phyloP scores from a whole-genome alignment of 1,140 invertebrate genomes.

The Popillia japonica region DNA sequence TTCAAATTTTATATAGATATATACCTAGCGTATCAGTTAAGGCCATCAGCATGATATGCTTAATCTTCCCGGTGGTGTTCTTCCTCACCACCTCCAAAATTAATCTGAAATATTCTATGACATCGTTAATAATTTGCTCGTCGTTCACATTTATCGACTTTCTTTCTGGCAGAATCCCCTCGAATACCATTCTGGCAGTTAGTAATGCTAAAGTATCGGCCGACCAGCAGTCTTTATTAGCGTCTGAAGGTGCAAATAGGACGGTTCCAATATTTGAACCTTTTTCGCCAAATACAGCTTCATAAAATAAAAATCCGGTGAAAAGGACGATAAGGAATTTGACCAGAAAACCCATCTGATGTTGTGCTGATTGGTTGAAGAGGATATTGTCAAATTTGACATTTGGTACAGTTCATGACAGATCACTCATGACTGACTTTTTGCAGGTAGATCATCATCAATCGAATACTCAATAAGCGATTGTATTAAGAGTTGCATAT shows the following conservation, averaged over 20 bases:
- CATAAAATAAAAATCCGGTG: background rate
- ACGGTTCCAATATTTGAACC: slow-evolving; percentile 52
- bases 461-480: no score
- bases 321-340: slow-evolving; percentile 7
- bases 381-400: background rate
- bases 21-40: slow-evolving; percentile 63
- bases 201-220: slow-evolving; percentile 61
- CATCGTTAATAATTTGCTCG: slow-evolving; percentile 59
- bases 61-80: slow-evolving; percentile 60
- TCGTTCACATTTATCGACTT: slow-evolving; percentile 59
- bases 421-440: no score
- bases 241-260: slow-evolving; percentile 60
- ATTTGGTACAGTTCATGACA: no score
- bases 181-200: slow-evolving; percentile 60
- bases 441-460: no score
- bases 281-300: background rate
- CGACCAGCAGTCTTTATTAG: slow-evolving; percentile 61
- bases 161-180: slow-evolving; percentile 58
- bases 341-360: background rate
- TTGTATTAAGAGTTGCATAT: no score
- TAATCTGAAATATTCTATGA: slow-evolving; percentile 64
- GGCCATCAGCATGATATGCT: slow-evolving; percentile 63
- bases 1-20: background rate
- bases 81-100: slow-evolving; percentile 62
- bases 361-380: background rate